Conservation (phyloP, 2,888 invertebrate species). For the Caenorhabditis wallacei region DNA sequence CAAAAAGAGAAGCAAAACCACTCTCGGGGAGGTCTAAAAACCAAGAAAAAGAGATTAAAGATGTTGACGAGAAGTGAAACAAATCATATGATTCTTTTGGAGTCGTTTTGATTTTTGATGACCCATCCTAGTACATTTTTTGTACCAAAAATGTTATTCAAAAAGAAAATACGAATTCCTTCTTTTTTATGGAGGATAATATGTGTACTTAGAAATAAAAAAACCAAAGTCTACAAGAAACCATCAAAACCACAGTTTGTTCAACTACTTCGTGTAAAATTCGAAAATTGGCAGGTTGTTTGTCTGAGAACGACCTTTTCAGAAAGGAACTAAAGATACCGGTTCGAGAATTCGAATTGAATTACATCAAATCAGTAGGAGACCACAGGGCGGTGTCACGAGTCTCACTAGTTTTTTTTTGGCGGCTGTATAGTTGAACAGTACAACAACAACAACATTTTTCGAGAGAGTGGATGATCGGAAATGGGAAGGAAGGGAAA, state of each 20-base stretch:
- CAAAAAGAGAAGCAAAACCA: neutral
- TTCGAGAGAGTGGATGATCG: neutral
- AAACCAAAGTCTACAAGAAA: neutral
- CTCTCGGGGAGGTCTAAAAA: neutral
- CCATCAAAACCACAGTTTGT: neutral
- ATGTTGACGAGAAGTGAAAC: conserved; percentile 13
- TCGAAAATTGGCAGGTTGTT: conserved; percentile 3
- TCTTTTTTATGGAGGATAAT: no score
- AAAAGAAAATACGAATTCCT: no score
- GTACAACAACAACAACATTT: conserved; percentile 9
- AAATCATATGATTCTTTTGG: conserved; percentile 26
- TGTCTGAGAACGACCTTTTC: conserved; percentile 20
- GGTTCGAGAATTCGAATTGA: conserved; percentile 37
- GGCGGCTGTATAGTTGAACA: neutral
- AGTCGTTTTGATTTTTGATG: conserved; percentile 4
- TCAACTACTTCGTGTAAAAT: neutral
- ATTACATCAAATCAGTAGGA: conserved; percentile 29
- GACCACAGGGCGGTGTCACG: conserved; percentile 11
- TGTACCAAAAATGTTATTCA: neutral
- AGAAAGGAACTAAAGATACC: conserved; percentile 37
- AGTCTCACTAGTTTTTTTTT: neutral
- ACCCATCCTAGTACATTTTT: neutral
- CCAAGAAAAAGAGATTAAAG: conserved; percentile 10
- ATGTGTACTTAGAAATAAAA: neutral
- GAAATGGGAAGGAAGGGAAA: neutral